These are phyloP conservation scores for Numenius arquata DNA, from an alignment of 2,113 vertebrate genomes.

Conservation along the genomic window DNA sequence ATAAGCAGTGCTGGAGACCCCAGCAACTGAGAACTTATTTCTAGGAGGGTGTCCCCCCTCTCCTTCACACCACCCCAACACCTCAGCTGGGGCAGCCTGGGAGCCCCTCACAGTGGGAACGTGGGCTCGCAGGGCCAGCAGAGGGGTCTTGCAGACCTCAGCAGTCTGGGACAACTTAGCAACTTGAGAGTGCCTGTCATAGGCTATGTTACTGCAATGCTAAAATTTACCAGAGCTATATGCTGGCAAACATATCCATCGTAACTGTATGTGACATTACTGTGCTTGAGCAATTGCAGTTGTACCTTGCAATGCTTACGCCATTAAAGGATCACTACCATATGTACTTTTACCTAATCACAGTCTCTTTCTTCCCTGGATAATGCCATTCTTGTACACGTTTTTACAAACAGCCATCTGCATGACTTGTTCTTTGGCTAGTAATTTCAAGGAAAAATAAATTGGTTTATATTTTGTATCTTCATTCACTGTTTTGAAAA, in stretches of 20 bases:
- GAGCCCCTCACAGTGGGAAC: rapidly evolving
- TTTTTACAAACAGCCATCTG: background rate
- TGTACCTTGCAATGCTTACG: rapidly evolving
- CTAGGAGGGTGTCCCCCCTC: background rate
- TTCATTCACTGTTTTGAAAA: background rate
- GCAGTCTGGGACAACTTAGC: background rate
- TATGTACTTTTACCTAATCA: background rate
- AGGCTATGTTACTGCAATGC: background rate
- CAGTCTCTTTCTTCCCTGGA: background rate
- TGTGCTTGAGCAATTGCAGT: background rate
- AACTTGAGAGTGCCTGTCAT: background rate
- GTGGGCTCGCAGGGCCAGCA: rapidly evolving
- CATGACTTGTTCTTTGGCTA: background rate
- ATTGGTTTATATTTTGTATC: background rate
- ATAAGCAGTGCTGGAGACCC: background rate
- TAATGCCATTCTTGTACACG: background rate
- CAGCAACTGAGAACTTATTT: background rate
- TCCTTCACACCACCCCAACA: rapidly evolving
- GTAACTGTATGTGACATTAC: background rate
- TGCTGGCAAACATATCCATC: background rate
- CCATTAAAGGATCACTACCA: background rate
- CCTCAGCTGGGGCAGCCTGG: background rate
- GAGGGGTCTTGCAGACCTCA: background rate
- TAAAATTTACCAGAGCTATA: background rate
- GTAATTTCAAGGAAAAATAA: background rate